Percentiles rank a stretch among this genome's conserved stretches.
Evolutionary conservation across 2,113 vertebrate genomes (phyloP).

Genomic region (cattle (Bos taurus)): ARS-UCD2.0 NC_037356.1:16595501-16596000

Average conservation of each 20-base stretch:
- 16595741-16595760: background rate
- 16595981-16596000: constrained; percentile 67
- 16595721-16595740: background rate
- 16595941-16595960: constrained; percentile 44
- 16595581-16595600: background rate
- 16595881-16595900: background rate
- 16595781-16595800: background rate
- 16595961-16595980: constrained; percentile 68
- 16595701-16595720: background rate
- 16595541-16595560: background rate
- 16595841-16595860: background rate
- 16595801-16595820: background rate
- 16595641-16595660: background rate
- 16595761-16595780: background rate
- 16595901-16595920: constrained; percentile 44
- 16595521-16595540: background rate
- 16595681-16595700: background rate
- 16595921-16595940: constrained; percentile 37
- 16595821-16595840: background rate
- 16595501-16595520: background rate
- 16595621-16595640: background rate
- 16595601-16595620: background rate
- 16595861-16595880: background rate
- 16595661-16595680: background rate
- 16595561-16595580: background rate